Percentiles rank a stretch among this genome's conserved stretches.
These are phyloP conservation scores for Corythornis madagascariensis DNA, from an alignment of 2,113 vertebrate genomes.

Conservation along the genomic window DNA sequence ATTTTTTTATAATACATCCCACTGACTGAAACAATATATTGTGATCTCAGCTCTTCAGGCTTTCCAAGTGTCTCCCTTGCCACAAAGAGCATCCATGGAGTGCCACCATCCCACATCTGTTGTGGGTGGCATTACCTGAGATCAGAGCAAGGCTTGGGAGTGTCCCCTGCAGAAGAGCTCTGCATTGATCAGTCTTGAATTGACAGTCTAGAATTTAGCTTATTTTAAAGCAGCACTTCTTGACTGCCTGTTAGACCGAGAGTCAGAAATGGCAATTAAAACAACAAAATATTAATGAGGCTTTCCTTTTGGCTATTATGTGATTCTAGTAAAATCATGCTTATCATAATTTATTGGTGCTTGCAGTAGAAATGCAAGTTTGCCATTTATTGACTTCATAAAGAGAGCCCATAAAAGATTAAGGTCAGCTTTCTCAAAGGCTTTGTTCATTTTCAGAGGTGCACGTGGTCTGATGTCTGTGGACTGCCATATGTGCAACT, in stretches of 20 bases:
- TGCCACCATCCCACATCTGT: fast-evolving
- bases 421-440: neutral
- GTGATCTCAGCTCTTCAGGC: neutral
- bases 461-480: neutral
- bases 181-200: neutral
- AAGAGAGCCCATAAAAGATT: conserved; percentile 3
- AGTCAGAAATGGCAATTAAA: neutral
- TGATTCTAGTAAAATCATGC: neutral
- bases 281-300: neutral
- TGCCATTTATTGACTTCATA: conserved; percentile 28
- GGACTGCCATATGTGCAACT: neutral
- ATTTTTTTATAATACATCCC: neutral
- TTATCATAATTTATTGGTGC: neutral
- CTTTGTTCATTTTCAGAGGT: neutral
- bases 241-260: neutral
- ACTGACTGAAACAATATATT: too few species aligned
- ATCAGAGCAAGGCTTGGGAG: neutral
- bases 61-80: neutral
- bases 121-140: neutral
- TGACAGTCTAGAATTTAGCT: neutral
- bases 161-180: neutral
- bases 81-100: neutral
- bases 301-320: neutral
- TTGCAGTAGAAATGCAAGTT: neutral
- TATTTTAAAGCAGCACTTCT: neutral